phyloP scores from a whole-genome alignment of 2,888 invertebrate species.

The Podabrus alpinus region DNA sequence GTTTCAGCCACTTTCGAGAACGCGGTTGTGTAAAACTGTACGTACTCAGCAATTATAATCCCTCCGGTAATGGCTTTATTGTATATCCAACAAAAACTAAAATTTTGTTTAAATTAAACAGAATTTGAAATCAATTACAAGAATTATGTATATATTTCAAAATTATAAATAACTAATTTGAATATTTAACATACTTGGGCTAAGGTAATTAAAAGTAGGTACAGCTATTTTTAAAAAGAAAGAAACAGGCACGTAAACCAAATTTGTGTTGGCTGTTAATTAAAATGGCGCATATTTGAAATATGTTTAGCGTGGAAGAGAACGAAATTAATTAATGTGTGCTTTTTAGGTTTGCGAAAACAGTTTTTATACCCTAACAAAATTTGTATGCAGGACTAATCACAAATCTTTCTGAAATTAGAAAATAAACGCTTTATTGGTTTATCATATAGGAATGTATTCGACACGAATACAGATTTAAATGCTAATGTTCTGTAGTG shows the following conservation, averaged over 20 bases:
- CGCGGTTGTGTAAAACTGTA: background rate
- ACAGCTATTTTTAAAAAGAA: background rate
- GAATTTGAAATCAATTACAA: background rate
- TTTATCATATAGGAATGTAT: background rate
- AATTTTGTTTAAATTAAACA: background rate
- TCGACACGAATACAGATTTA: background rate
- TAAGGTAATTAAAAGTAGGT: background rate
- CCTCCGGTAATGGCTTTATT: background rate
- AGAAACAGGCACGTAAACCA: background rate
- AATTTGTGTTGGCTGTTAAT: background rate
- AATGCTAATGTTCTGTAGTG: background rate
- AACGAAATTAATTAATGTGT: background rate
- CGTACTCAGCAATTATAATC: background rate
- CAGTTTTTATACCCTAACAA: background rate
- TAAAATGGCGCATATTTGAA: background rate
- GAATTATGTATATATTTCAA: too few species aligned
- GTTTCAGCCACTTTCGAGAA: background rate
- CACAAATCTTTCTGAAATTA: background rate
- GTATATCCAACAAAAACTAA: background rate
- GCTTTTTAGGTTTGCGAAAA: background rate
- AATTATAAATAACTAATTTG: too few species aligned
- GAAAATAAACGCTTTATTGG: background rate
- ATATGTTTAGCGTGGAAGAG: background rate
- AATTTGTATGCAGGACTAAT: background rate
- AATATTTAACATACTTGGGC: background rate